Base-by-base conservation (phyloP, 2,888 invertebrate species). In the Megastigmus dorsalis region DNA sequence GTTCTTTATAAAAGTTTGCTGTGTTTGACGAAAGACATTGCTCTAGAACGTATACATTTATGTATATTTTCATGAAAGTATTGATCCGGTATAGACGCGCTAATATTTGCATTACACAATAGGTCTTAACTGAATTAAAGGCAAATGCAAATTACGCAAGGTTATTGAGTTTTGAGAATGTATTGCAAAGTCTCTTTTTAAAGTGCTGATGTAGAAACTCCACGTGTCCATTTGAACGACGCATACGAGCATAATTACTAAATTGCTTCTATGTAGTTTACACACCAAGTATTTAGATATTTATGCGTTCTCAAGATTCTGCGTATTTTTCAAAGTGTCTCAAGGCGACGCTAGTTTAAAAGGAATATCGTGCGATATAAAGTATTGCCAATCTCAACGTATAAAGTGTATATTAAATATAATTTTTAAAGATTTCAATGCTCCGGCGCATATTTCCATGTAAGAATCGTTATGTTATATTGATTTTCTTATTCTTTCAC, bases 341-440 rank as follows among this genome's bases (percentile, higher is more conserved):
- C 73, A 81, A 82, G 82, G 81, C 80, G 79, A 81, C 75, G 77
- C 80, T 79, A 52, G 52, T 52, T 45, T 50, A 7, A 52, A 54
- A 36, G 20, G 28, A 74, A n/a, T 28, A 10, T 62, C 38, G 7
- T 20, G 15, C 36, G 10, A 20, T 57, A 50, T 52, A 54, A 33
- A 62, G 18, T 36, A 45, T 62, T 68, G 38, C 54, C 59, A 45
- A 45, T 57, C 45, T 50, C 18, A 54, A 48, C 9, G n/a, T 57
- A n/a, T n/a, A 26, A 63, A 20, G n/a, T 62, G 54, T 70, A 54
- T 45, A 30, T 45, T 45, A 65, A 63, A 41, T 62, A 41, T 23
- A 63, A 55, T 55, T 57, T n/a, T 18, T 26, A 36, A 63, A 20
- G 9, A 57, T 6, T n/a, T 45, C 55, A 38, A 26, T 15, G 52